phyloP scores from a whole-genome alignment of 1,140 invertebrate species.

The Brachionus calyciflorus region DNA sequence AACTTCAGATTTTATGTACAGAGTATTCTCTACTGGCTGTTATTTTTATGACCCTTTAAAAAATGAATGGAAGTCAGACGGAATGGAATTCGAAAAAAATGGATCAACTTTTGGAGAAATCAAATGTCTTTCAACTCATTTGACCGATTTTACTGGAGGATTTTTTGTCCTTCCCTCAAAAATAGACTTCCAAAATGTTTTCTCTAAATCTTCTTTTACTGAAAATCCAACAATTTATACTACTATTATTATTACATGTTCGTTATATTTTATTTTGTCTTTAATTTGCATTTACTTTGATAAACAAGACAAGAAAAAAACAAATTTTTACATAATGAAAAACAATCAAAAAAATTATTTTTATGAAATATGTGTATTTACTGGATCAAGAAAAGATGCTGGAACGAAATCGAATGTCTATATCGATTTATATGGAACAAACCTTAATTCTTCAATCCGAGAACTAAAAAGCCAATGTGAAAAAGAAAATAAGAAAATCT shows the following conservation, averaged over 20 bases:
- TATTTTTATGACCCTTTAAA: background rate
- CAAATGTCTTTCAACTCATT: constrained; percentile 56
- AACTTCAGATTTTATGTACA: background rate
- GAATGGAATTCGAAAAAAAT: background rate
- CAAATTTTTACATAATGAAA: constrained; percentile 50
- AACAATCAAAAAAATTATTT: constrained; percentile 66
- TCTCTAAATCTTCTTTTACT: constrained; percentile 61
- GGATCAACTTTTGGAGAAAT: constrained; percentile 26
- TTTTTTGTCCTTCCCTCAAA: constrained; percentile 59
- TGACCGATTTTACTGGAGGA: constrained; percentile 59
- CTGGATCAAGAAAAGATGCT: constrained; percentile 62
- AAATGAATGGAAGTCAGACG: background rate
- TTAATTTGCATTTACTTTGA: constrained; percentile 48
- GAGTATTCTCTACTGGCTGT: constrained; percentile 7
- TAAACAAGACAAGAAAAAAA: constrained; percentile 49
- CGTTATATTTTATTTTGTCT: constrained; percentile 59
- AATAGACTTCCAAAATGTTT: constrained; percentile 60
- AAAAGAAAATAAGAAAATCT: constrained; percentile 41
- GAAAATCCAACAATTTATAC: constrained; percentile 65
- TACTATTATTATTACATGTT: constrained; percentile 61
- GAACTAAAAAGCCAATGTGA: background rate
- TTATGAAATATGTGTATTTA: constrained; percentile 64
- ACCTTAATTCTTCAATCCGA: background rate
- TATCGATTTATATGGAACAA: constrained; percentile 39
- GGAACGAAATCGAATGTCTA: constrained; percentile 48